Evolutionary conservation across 2,113 vertebrate genomes (phyloP).

Genomic region (Toxotes chatareus): DNA sequence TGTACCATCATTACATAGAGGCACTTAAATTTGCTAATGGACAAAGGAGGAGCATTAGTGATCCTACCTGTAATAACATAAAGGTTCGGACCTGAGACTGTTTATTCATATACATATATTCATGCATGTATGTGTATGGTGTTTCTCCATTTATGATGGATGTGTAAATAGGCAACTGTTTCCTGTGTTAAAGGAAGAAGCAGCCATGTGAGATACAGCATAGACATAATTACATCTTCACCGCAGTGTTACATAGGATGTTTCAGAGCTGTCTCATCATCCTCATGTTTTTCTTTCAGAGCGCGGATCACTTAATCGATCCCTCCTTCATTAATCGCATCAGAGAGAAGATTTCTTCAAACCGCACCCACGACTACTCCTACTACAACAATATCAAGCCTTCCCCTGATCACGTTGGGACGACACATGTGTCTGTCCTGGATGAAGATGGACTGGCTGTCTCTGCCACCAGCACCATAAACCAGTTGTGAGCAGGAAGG

Average conservation of each 20-base stretch:
- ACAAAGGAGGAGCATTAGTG: slow-evolving; percentile 78
- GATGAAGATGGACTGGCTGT: slow-evolving; percentile 88
- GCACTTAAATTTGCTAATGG: slow-evolving; percentile 91
- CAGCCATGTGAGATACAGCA: background rate
- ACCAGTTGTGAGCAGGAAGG: slow-evolving; percentile 84
- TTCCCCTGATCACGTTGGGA: slow-evolving; percentile 72
- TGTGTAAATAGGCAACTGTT: no score
- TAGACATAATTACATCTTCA: background rate
- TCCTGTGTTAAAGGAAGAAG: background rate
- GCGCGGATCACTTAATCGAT: slow-evolving; percentile 72
- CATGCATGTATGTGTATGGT: no score
- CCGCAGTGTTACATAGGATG: background rate
- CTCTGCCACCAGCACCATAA: slow-evolving; percentile 93
- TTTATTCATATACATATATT: no score
- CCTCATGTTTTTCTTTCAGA: slow-evolving; percentile 39
- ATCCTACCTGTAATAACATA: slow-evolving; percentile 65
- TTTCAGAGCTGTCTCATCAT: background rate
- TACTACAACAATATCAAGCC: slow-evolving; percentile 73
- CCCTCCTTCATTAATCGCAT: slow-evolving; percentile 72
- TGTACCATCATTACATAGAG: slow-evolving; percentile 90
- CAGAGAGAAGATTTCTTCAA: slow-evolving; percentile 78
- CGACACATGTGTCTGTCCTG: slow-evolving; percentile 87
- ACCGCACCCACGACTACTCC: slow-evolving; percentile 9
- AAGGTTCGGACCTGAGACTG: slow-evolving; percentile 49
- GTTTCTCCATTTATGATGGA: no score